A percentile compares a stretch with the other conserved stretches of the same genome.
These are phyloP conservation scores for Peromyscus nudipes DNA, from an alignment of 2,797 vertebrate genomes.

Conservation along the genomic window DNA sequence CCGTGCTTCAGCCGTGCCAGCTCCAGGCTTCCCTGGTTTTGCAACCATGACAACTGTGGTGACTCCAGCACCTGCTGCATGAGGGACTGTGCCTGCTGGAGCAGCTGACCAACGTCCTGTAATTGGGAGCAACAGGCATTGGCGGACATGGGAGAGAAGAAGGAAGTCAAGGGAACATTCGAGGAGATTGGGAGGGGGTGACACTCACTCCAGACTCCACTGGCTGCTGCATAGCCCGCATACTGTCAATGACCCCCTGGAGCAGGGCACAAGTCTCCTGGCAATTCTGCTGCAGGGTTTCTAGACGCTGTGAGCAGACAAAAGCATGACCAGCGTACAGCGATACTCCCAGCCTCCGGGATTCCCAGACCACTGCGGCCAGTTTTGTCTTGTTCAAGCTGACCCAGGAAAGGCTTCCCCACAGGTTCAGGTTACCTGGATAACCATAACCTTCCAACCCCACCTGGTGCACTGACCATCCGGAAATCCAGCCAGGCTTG, in stretches of 20 bases:
- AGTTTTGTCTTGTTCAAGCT: background rate
- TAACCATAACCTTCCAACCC: background rate
- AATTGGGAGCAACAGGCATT: slow-evolving; percentile 39
- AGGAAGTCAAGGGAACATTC: background rate
- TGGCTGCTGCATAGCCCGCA: slow-evolving; percentile 90
- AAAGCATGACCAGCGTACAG: slow-evolving; percentile 13
- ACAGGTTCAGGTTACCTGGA: background rate
- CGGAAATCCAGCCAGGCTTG: slow-evolving; percentile 94
- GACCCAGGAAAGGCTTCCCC: background rate
- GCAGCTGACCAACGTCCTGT: slow-evolving; percentile 91
- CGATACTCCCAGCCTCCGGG: background rate
- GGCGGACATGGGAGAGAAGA: background rate
- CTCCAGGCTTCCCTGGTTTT: slow-evolving; percentile 93
- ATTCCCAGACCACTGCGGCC: slow-evolving; percentile 1
- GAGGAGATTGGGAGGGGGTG: background rate
- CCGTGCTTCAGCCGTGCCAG: slow-evolving; percentile 93
- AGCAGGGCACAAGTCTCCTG: slow-evolving; percentile 91
- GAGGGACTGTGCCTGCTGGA: slow-evolving; percentile 88
- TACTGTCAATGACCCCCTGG: slow-evolving; percentile 89
- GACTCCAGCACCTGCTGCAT: slow-evolving; percentile 94
- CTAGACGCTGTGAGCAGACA: slow-evolving; percentile 90
- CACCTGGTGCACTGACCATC: slow-evolving; percentile 88
- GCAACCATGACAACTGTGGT: slow-evolving; percentile 90
- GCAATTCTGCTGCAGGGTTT: slow-evolving; percentile 92
- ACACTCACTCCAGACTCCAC: slow-evolving; percentile 90